Evolutionary conservation across 2,797 vertebrate genomes (phyloP), one percentile per base, ranked within the genome.

Genomic region (Eulemur rubriventer): DNA sequence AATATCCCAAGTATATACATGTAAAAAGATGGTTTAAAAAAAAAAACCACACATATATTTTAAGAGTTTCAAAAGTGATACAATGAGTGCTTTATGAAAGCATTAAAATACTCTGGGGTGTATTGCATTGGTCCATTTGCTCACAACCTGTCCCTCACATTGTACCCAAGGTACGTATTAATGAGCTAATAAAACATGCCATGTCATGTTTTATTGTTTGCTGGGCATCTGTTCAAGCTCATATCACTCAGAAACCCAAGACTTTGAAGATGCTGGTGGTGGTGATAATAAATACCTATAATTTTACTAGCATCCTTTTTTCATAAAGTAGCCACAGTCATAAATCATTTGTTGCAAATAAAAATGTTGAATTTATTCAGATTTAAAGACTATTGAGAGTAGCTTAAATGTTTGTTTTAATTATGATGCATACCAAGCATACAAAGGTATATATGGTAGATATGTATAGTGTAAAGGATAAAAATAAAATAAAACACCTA

Each of bases 181-280:
- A 98, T 22, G 89, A 97, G 81, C 95, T 92, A 96, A 97, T 98
- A 98, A 98, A 98, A 97, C 95, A 97, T 92, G 82, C 81, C 88
- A 41, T 97, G 96, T 97, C 95, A 67, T 97, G 97, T 98, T 98
- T 97, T 98, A 94, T 97, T 97, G 96, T 97, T 96, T 97, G 72
- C 94, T 97, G 91, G 95, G 96, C 97, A 95, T 98, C 98, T 98
- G 96, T 88, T 98, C 97, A 97, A 95, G 91, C 91, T 97, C 96
- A 70, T 86, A 89, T 97, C 96, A 97, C 87, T 97, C 97, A 93
- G 46, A 98, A 50, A 89, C 92, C 92, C 76, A 96, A 96, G 96
- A 94, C 95, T 97, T 97, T 96, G 89, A 97, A 96, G 89, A 84
- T 96, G 80, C 79, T 79, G 17, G 22, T 94, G 86, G 96, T 95